Evolutionary conservation across 2,888 invertebrate genomes (phyloP).

Genomic region (Polydesmus complanatus): DNA sequence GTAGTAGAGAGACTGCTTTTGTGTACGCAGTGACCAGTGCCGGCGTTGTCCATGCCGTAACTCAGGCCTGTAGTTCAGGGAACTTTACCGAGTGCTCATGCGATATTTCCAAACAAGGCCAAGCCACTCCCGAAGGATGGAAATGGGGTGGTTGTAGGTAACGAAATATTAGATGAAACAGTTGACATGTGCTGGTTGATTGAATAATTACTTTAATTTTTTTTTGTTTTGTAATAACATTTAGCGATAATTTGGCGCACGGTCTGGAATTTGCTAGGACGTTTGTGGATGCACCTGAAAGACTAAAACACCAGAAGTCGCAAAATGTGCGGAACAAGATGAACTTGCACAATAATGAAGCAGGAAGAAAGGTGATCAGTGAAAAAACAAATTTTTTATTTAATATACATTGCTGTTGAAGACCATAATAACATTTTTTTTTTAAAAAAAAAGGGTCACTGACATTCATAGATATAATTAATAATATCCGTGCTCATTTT

Average conservation of each 20-base stretch:
- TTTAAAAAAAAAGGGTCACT: too few species aligned
- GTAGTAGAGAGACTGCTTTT: slow-evolving; percentile 43
- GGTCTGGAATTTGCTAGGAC: slow-evolving; percentile 40
- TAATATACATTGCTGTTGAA: too few species aligned
- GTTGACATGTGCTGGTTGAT: background rate
- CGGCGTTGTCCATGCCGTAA: slow-evolving; percentile 43
- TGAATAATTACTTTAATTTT: background rate
- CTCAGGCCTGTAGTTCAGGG: slow-evolving; percentile 42
- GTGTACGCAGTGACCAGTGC: slow-evolving; percentile 43
- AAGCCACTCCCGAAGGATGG: slow-evolving; percentile 38
- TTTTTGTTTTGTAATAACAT: slow-evolving; percentile 17
- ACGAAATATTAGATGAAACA: background rate
- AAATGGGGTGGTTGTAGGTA: slow-evolving; percentile 44
- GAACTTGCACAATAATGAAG: slow-evolving; percentile 44
- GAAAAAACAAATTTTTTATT: too few species aligned
- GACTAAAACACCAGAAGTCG: slow-evolving; percentile 31
- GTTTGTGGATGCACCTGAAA: slow-evolving; percentile 43
- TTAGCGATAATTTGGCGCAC: slow-evolving; percentile 41
- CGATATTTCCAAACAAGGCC: slow-evolving; percentile 33
- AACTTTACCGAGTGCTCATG: slow-evolving; percentile 44
- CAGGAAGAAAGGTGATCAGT: slow-evolving; percentile 38
- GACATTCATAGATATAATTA: too few species aligned
- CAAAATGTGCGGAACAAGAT: slow-evolving; percentile 38
- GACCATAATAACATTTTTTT: too few species aligned
- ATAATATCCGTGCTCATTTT: too few species aligned